Base-by-base conservation (phyloP, 30 jellyfish, hydroid and myxozoan genomes). In the Hydractinia echinata region DNA sequence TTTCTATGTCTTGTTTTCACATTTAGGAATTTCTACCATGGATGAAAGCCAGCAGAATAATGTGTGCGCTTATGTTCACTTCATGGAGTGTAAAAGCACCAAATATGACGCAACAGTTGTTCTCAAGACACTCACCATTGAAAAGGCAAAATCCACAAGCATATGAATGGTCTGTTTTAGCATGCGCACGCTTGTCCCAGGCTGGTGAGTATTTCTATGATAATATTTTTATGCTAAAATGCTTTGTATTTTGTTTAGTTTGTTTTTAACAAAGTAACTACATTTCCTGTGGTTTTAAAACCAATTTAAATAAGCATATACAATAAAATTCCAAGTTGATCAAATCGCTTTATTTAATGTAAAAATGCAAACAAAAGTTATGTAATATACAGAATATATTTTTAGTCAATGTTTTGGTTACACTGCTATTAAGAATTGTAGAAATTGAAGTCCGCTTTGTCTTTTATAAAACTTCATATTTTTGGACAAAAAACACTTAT, bases 151-250 rank as follows among this genome's bases (percentile, higher is more conserved):
- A 54, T 55, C 15, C 67, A 50, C 84, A 39, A 48, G 76, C 77
- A 51, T 67, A 84, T 81, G 89, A 81, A 72, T 89, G 97, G 97
- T 80, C 92, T 50, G 68, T 70, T 30, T 66, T 84, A 92, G 97
- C 97, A 1, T 89, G 97, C 50, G 5, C 30, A 15, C 79, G 97
- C 30, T 87, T 86, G 15, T 77, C 94, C 50, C 95, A 89, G 55
- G 79, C 97, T 84, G 94, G 97, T 89, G 66, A 4, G 49, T 61
- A 30, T 8, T 76, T 58, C 15, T 11, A 58, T 16, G 3, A 58
- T 16, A 11, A 16, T 16, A 11, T 58, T 13, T 16, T 58, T 58
- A 16, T 58, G 18, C 19, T 58, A 58, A 58, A 11, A 58, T 58
- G 15, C 19, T 58, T 58, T 58, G 69, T 11, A 11, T 58, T 11